phyloP scores from a whole-genome alignment of 2,113 vertebrate genomes.

The Urocolius indicus region DNA sequence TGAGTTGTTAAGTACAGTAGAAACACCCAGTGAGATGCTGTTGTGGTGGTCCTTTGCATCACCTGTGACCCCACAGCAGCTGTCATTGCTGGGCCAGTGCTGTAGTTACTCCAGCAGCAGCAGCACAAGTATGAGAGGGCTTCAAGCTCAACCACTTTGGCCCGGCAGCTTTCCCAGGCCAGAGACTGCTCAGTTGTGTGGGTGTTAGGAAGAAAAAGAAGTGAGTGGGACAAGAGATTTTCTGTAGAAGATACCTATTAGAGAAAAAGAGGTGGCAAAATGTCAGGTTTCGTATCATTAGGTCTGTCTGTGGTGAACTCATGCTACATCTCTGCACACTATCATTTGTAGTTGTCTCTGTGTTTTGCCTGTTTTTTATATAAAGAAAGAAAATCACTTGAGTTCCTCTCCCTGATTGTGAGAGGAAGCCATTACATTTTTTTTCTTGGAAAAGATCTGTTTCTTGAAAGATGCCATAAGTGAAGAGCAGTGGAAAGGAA shows the following conservation, averaged over 20 bases:
- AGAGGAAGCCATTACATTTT: not conserved
- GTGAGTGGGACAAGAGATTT: not conserved
- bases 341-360: not conserved
- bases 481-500: not conserved
- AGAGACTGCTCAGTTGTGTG: accelerated
- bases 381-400: not conserved
- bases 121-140: not conserved
- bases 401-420: not conserved
- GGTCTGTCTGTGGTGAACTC: not conserved
- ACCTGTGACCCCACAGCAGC: not conserved
- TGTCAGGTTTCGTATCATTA: not conserved
- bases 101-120: not conserved
- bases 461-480: not conserved
- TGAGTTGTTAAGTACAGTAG: not conserved
- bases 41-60: not conserved
- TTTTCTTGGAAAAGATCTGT: not conserved
- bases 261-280: not conserved
- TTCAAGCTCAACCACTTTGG: not conserved
- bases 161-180: not conserved
- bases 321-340: not conserved
- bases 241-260: not conserved
- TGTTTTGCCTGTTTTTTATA: not conserved
- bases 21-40: not conserved
- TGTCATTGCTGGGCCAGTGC: not conserved
- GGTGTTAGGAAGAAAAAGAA: not conserved